Percentiles rank a stretch among this genome's conserved stretches.
These are phyloP conservation scores for Synanthedon formicaeformis DNA, from an alignment of 2,888 invertebrate species.

Conservation along the genomic window DNA sequence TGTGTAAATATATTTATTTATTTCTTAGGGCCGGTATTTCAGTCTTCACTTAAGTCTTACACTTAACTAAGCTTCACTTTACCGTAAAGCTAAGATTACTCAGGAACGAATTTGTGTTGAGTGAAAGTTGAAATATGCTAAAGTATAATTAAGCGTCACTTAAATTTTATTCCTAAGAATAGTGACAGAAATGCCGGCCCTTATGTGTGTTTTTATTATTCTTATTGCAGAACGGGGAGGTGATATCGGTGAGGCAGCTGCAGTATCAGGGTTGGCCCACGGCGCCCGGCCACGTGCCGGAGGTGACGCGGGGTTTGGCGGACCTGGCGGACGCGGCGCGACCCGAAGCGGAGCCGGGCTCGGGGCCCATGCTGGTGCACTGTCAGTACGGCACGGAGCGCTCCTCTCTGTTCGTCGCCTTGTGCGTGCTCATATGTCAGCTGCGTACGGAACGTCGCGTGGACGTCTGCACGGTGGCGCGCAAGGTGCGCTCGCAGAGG, in stretches of 20 bases:
- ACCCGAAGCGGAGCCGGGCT: slow-evolving; percentile 48
- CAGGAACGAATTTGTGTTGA: too few species aligned
- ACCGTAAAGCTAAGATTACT: too few species aligned
- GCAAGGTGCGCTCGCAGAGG: slow-evolving; percentile 87
- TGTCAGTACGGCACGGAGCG: slow-evolving; percentile 90
- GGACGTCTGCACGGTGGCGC: slow-evolving; percentile 85
- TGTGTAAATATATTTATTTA: too few species aligned
- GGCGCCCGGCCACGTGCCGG: slow-evolving; percentile 89
- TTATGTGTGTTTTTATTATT: too few species aligned
- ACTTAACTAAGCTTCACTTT: too few species aligned
- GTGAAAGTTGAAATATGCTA: too few species aligned
- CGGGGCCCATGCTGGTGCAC: slow-evolving; percentile 84
- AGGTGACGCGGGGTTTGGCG: slow-evolving; percentile 87
- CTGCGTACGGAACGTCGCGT: slow-evolving; percentile 85
- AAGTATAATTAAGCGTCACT: too few species aligned
- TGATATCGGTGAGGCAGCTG: slow-evolving; percentile 81
- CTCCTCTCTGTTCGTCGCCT: slow-evolving; percentile 89
- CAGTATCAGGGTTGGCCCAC: slow-evolving; percentile 95
- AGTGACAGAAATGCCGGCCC: too few species aligned
- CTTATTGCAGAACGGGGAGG: slow-evolving; percentile 75
- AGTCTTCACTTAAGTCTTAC: too few species aligned
- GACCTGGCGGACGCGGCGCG: slow-evolving; percentile 84
- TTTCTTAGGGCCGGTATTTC: too few species aligned
- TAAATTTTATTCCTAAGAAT: too few species aligned
- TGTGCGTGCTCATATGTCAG: slow-evolving; percentile 88